Conservation (phyloP, 2,888 invertebrate genomes). For the Caenorhabditis doughertyi region DNA sequence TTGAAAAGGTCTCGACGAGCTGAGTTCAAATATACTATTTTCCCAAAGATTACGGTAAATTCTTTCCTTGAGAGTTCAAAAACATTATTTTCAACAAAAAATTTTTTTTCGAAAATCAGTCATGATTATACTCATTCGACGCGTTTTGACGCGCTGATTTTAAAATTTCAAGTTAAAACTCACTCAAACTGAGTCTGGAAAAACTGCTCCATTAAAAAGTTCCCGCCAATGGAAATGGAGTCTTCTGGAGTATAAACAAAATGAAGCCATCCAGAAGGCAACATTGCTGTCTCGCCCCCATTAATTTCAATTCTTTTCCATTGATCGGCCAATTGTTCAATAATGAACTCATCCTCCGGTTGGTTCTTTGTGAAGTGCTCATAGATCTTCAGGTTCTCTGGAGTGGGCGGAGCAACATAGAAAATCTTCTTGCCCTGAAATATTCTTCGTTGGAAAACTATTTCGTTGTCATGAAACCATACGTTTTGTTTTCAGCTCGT, state of each 20-base stretch:
- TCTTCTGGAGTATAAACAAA: not conserved
- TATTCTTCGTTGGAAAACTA: too few relatives aligned
- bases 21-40: too few relatives aligned
- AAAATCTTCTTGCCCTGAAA: conserved; percentile 7
- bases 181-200: not conserved
- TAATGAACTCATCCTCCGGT: not conserved
- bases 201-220: not conserved
- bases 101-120: too few relatives aligned
- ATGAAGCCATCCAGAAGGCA: conserved; percentile 1
- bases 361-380: not conserved
- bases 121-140: too few relatives aligned
- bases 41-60: too few relatives aligned
- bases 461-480: too few relatives aligned
- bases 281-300: not conserved
- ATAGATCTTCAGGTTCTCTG: not conserved
- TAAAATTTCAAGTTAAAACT: too few relatives aligned
- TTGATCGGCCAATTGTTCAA: not conserved
- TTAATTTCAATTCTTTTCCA: not conserved
- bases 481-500: too few relatives aligned
- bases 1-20: too few relatives aligned
- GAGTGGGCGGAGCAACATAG: not conserved
- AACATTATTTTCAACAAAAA: not conserved
- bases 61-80: not conserved
- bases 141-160: too few relatives aligned
- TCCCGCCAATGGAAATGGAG: not conserved